Conservation (phyloP, 2,113 vertebrate genomes). For the Dasyornis broadbenti region DNA sequence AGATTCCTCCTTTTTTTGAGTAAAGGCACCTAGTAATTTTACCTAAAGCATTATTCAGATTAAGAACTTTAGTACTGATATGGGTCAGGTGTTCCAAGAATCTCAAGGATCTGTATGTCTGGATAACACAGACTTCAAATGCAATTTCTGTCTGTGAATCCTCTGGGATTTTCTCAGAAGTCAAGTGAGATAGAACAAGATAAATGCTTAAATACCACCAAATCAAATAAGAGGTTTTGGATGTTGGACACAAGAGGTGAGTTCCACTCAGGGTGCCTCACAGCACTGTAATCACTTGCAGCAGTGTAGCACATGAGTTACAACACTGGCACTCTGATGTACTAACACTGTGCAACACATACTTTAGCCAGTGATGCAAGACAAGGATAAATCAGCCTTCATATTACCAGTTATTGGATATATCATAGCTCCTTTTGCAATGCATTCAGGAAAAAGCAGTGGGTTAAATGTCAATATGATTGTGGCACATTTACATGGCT, state of each 20-base stretch:
- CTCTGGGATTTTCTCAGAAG: not conserved
- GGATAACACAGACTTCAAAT: not conserved
- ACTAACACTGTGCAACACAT: not conserved
- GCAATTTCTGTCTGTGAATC: not conserved
- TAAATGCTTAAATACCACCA: not conserved
- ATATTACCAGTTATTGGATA: not conserved
- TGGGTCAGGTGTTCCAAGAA: not conserved
- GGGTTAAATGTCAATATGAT: not conserved
- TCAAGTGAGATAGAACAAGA: not conserved
- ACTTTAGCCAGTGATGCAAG: not conserved
- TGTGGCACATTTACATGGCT: not conserved
- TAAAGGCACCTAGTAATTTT: not conserved
- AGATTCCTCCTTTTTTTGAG: not conserved
- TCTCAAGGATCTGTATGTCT: not conserved
- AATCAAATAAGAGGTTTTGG: not conserved
- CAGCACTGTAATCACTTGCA: not conserved
- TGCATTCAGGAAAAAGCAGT: not conserved
- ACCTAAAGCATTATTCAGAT: not conserved
- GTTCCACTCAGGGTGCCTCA: not conserved
- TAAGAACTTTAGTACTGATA: not conserved
- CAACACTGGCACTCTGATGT: not conserved
- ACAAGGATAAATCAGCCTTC: not conserved
- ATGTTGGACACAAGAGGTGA: not conserved
- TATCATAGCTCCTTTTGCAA: not conserved
- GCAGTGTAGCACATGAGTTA: not conserved